Evolutionary conservation across 2,888 invertebrate species (phyloP), one percentile per base, ranked within the genome.

Genomic region (Drosophila nigricruria): DNA sequence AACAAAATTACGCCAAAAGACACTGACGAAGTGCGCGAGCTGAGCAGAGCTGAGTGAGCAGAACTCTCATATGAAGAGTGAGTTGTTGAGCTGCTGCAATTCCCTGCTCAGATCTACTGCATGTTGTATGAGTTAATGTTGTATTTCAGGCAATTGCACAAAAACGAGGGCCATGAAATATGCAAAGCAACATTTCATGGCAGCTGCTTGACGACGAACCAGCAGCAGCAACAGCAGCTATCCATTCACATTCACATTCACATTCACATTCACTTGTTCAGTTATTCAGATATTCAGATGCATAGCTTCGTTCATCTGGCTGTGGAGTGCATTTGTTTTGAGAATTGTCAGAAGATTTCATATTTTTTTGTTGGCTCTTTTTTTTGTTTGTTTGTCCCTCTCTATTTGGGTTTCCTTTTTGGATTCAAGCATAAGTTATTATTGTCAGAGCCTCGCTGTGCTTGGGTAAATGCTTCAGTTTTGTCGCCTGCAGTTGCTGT

Each of bases 1-100:
- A 85, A 88, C 85, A 81, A 73, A 87, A 78, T 87, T 70, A 81
- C 68, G 27, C 58, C 68, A 78, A 62, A 83, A 89, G 82, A 79
- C 89, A 88, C 73, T 89, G 83, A 83, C 79, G 82, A 84, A 87
- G 81, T 83, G 81, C 62, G 58, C 81, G 27, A 27, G 27, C 2
- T 27, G 27, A 27, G 67, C 40, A 10, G 23, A 23, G 60, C 63
- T 5, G 71, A 62, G 59, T 9, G 23, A 36, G 32, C 36, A n/a
- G 53, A 25, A 38, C 47, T 50, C 70, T 10, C 20, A 40, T 6
- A 23, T 23, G 30, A 53, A 53, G 54, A 60, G 54, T 36, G 53
- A 60, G 73, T 64, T 56, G 68, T 38, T 20, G 53, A 56, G 79
- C 14, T 69, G 61, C 49, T 68, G 38, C 62, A 52, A 88, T 76